Percentiles rank a stretch among this genome's conserved stretches.
phyloP scores from a whole-genome alignment of 1,140 invertebrate genomes.

The Conopomorpha cramerella region DNA sequence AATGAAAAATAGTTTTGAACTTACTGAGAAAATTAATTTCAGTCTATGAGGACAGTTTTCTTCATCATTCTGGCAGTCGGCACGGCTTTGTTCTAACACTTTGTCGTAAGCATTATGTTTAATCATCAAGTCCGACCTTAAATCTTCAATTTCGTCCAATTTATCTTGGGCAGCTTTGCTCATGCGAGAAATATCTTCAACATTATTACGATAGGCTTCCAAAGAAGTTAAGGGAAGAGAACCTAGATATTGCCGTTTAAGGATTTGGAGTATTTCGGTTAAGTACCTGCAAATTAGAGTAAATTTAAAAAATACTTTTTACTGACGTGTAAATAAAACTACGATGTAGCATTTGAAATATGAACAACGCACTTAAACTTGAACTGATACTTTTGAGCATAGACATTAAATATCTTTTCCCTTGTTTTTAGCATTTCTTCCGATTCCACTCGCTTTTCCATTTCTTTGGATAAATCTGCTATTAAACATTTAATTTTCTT shows the following conservation, averaged over 20 bases:
- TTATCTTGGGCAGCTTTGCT: constrained; percentile 24
- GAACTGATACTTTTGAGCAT: constrained; percentile 24
- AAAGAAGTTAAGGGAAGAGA: constrained; percentile 31
- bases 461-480: constrained; percentile 34
- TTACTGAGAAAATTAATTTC: constrained; percentile 12
- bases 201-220: constrained; percentile 33
- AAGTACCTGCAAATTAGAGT: constrained; percentile 27
- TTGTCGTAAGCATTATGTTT: constrained; percentile 41
- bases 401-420: constrained; percentile 41
- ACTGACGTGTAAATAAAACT: constrained; percentile 1
- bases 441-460: constrained; percentile 27
- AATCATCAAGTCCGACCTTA: constrained; percentile 25
- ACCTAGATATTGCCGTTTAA: constrained; percentile 48
- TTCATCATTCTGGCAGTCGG: constrained; percentile 24
- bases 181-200: constrained; percentile 28
- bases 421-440: constrained; percentile 36
- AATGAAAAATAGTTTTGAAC: not conserved
- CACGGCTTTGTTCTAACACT: constrained; percentile 28
- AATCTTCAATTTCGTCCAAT: constrained; percentile 33
- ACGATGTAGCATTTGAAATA: not conserved
- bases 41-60: constrained; percentile 37
- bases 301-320: constrained; percentile 3
- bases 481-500: constrained; percentile 36
- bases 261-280: constrained; percentile 28
- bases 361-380: constrained; percentile 38